Conservation (phyloP, 92 coral and sea anemone species). For the Anthopleura xanthogrammica region DNA sequence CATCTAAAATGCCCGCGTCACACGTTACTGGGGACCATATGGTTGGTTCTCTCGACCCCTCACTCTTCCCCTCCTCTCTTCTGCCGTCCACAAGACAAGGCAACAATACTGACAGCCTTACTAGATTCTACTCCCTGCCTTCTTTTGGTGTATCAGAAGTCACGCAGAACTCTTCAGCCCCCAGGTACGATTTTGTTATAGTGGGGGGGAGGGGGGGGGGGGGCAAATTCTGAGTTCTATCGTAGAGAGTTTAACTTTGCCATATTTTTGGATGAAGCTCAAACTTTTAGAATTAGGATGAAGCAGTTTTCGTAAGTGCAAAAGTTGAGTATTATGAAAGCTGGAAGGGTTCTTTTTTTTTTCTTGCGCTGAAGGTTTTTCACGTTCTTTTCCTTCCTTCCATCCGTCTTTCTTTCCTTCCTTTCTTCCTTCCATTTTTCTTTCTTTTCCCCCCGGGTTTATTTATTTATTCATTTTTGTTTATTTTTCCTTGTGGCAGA, state of each 20-base stretch:
- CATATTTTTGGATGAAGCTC: too few species aligned
- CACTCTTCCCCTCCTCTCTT: conserved; percentile 7
- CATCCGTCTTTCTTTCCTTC: too few species aligned
- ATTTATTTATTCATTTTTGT: neutral
- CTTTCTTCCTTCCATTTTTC: too few species aligned
- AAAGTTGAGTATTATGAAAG: too few species aligned
- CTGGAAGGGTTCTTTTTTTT: too few species aligned
- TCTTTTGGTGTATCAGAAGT: conserved; percentile 60
- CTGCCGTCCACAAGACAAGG: conserved; percentile 24
- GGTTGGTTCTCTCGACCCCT: neutral
- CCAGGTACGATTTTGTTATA: conserved; percentile 12
- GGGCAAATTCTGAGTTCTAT: neutral
- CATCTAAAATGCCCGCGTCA: neutral
- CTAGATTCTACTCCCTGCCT: conserved; percentile 54
- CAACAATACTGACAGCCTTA: conserved; percentile 20
- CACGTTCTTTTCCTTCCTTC: too few species aligned
- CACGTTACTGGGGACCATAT: conserved; percentile 8
- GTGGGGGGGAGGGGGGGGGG: neutral
- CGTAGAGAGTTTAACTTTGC: too few species aligned
- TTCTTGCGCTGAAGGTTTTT: too few species aligned
- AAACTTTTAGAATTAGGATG: too few species aligned
- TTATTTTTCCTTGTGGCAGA: conserved; percentile 1
- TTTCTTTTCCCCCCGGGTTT: too few species aligned
- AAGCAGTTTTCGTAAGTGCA: too few species aligned
- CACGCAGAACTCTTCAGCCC: conserved; percentile 39